Conservation (phyloP, 2,113 vertebrate genomes). For the Ptychochromis oligacanthus region DNA sequence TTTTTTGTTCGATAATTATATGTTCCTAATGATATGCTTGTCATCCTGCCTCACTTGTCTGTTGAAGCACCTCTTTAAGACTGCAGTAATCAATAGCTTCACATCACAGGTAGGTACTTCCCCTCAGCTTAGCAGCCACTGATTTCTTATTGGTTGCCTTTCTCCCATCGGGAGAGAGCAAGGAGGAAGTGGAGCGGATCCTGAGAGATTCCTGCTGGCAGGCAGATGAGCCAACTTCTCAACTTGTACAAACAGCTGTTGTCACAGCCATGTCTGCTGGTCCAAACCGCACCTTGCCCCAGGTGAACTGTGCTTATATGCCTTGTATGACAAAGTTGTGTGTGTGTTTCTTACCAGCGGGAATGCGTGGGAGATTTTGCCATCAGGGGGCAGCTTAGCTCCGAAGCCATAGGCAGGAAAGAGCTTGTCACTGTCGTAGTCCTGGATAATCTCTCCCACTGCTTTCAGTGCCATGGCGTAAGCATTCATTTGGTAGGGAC, state of each 20-base stretch:
- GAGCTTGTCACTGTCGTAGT: conserved; percentile 99
- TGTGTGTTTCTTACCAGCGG: conserved; percentile 85
- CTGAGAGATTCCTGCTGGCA: conserved; percentile 58
- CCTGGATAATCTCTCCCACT: conserved; percentile 98
- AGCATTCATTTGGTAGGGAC: conserved; percentile 97
- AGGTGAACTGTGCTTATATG: conserved; percentile 18
- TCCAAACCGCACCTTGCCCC: conserved; percentile 35
- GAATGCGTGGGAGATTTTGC: conserved; percentile 96
- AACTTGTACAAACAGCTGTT: conserved; percentile 62
- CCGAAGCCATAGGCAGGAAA: conserved; percentile 98
- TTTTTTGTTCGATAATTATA: neutral
- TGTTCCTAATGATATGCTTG: neutral
- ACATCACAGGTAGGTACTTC: neutral
- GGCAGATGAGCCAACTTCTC: conserved; percentile 54
- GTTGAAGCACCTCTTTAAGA: neutral
- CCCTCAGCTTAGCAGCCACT: conserved; percentile 19
- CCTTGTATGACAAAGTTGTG: neutral
- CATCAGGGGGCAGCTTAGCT: conserved; percentile 95
- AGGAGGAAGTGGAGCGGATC: conserved; percentile 40
- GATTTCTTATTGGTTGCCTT: conserved; percentile 27
- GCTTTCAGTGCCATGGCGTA: conserved; percentile 98
- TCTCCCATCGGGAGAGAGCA: conserved; percentile 41
- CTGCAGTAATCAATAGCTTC: neutral
- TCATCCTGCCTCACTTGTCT: neutral
- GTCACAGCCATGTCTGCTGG: conserved; percentile 31